Base-by-base conservation (phyloP, 1,140 invertebrate genomes). In the Lepeophtheirus salmonis region DNA sequence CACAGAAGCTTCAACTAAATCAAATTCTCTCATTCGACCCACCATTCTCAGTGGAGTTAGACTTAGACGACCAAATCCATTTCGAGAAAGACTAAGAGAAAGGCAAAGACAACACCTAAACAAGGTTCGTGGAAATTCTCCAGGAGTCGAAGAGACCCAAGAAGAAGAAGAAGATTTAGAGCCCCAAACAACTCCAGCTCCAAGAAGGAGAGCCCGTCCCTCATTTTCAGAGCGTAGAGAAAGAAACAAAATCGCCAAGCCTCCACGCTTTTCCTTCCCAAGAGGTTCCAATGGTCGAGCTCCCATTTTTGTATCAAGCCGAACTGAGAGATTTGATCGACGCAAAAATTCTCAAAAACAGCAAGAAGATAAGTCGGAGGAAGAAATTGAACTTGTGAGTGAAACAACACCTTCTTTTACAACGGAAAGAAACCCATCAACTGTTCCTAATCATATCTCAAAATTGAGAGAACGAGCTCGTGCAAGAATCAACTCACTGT, bases 251-350 rank as follows among this genome's bases (percentile, higher is more conserved):
- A 4, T 59, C 30, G 6, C 48, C 23, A 1, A 20, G 14, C 17
- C 18, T 53, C 49, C 59, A 16, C 2, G 21, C 26, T 25, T 25
- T 23, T 57, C 48, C 13, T 50, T 53, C 59, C 59, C 49, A 10
- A 25, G 17, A 1, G 25, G 16, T 16, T 48, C 50, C 23, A 20
- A 18, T 25, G 59, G 57, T 2, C 23, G 30, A 6, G 51, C 59
- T 24, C 59, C 59, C 50, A 61, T 61, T 55, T 61, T 61, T 23
- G 25, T 61, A 21, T 61, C 59, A 3, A 50, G 41, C 18, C 59
- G 49, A 18, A 56, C 48, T 22, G 48, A 61, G 51, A 53, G 20
- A 2, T 21, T 61, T n/a, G 22, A 16, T 10, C 23, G 55, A 41
- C 3, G 16, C n/a, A 25, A 57, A 41, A 24, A 57, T n/a, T n/a